A percentile compares a stretch with the other conserved stretches of the same genome.
Evolutionary conservation across 2,888 invertebrate genomes (phyloP).

Genomic region (Tetramorium bicarinatum): DNA sequence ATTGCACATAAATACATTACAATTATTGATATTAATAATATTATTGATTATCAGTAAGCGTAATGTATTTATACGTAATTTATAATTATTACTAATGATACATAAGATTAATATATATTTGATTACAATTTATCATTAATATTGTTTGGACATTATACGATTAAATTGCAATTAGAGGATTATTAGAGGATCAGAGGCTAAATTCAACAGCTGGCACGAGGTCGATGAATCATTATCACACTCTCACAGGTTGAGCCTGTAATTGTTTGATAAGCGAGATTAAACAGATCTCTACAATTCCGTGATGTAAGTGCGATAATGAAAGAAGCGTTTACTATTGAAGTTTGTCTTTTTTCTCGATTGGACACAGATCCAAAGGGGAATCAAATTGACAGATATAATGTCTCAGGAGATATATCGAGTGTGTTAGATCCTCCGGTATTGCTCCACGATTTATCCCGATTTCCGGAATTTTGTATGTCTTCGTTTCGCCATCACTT

Average conservation of each 20-base stretch:
- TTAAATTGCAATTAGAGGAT: slow-evolving; percentile 12
- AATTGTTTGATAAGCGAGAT: slow-evolving; percentile 39
- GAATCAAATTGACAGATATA: not conserved
- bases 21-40: not conserved
- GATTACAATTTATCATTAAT: too few species aligned
- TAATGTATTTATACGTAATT: too few species aligned
- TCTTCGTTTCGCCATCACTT: not conserved
- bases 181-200: not conserved
- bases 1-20: not conserved
- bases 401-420: slow-evolving; percentile 41
- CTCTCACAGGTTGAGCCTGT: not conserved
- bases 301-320: slow-evolving; percentile 32
- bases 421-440: slow-evolving; percentile 61
- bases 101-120: too few species aligned
- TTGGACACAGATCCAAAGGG: slow-evolving; percentile 54
- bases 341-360: slow-evolving; percentile 23
- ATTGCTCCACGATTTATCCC: slow-evolving; percentile 46
- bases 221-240: slow-evolving; percentile 26
- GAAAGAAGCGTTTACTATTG: slow-evolving; percentile 31
- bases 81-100: too few species aligned
- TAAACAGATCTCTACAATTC: slow-evolving; percentile 38
- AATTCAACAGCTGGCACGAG: not conserved
- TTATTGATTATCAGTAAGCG: not conserved
- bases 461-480: not conserved
- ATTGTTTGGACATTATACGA: too few species aligned